Conservation (phyloP, 2,797 vertebrate genomes). For the Crenuchus spilurus region DNA sequence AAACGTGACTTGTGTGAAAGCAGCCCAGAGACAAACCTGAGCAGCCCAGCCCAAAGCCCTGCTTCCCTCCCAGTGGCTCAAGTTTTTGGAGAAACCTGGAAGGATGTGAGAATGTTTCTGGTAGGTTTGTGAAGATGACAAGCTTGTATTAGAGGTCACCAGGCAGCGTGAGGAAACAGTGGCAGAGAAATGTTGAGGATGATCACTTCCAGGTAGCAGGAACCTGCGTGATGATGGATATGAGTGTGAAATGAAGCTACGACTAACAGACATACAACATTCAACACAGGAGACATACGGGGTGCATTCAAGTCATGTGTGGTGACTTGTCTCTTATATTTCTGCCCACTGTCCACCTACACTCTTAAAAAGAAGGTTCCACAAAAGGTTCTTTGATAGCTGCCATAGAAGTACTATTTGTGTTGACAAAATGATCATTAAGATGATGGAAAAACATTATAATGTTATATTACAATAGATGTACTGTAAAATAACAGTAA, state of each 20-base stretch:
- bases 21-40: conserved; percentile 28
- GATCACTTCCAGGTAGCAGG: background rate
- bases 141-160: background rate
- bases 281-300: background rate
- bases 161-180: background rate
- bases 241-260: background rate
- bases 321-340: no score
- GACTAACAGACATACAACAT: background rate
- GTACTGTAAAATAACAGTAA: no score
- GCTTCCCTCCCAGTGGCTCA: background rate
- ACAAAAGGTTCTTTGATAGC: no score
- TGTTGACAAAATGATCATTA: no score
- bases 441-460: no score
- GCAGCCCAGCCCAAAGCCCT: no score
- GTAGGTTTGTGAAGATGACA: background rate
- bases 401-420: no score
- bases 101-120: background rate
- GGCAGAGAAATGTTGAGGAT: conserved; percentile 39
- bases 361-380: no score
- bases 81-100: background rate
- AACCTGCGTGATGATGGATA: background rate
- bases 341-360: no score
- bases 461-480: no score
- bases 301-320: background rate
- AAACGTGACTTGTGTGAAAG: conserved; percentile 58